These are phyloP conservation scores for Philaethria dido DNA, from an alignment of 2,888 invertebrate species.

Conservation along the genomic window DNA sequence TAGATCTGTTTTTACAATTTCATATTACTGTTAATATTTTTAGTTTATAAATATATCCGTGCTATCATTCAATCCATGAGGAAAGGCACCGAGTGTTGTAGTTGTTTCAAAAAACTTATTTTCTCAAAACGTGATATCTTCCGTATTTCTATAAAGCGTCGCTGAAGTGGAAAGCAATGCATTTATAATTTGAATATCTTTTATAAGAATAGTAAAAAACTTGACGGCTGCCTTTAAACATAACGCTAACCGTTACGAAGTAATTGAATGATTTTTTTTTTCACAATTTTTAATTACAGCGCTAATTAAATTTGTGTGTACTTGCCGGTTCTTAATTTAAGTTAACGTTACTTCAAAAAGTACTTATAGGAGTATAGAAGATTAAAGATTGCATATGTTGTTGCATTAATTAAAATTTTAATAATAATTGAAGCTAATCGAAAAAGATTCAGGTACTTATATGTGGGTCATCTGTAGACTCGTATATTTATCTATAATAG, in stretches of 20 bases:
- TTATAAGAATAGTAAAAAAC: conserved; percentile 41
- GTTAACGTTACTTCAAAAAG: neutral
- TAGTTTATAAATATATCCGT: neutral
- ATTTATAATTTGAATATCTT: conserved; percentile 46
- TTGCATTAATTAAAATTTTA: neutral
- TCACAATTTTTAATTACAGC: conserved; percentile 36
- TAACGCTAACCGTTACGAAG: conserved; percentile 36
- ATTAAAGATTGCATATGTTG: neutral
- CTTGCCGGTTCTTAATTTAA: neutral
- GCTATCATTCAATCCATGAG: conserved; percentile 5
- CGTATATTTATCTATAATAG: too few relatives aligned
- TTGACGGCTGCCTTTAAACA: conserved; percentile 34
- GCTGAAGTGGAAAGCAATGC: conserved; percentile 43
- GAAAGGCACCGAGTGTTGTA: neutral
- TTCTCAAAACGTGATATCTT: conserved; percentile 26
- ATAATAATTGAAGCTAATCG: neutral
- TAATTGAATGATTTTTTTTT: conserved; percentile 44
- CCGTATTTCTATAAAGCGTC: conserved; percentile 21
- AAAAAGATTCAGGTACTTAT: too few relatives aligned
- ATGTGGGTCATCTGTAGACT: too few relatives aligned
- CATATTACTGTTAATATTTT: conserved; percentile 3
- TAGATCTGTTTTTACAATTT: conserved; percentile 27
- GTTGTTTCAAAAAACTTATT: conserved; percentile 18
- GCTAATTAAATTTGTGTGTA: conserved; percentile 37
- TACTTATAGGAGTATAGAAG: neutral